A percentile compares a stretch with the other conserved stretches of the same genome.
Evolutionary conservation across 1,140 invertebrate genomes (phyloP).

Genomic region (Probaryconus sp.): DNA sequence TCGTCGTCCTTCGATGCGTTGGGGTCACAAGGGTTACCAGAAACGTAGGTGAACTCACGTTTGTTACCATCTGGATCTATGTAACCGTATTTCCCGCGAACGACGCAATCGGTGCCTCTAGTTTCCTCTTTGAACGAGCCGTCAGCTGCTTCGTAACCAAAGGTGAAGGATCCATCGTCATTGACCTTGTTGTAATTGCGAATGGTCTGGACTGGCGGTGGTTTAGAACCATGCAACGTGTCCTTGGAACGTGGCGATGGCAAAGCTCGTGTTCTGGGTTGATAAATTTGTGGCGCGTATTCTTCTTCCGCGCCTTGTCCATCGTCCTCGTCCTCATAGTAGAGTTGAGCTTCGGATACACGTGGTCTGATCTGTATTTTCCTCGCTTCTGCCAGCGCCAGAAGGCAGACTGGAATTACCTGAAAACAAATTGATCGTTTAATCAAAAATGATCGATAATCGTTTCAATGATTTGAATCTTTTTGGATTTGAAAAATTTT

Average conservation of each 20-base stretch:
- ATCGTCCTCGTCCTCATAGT: conserved; percentile 74
- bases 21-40: conserved; percentile 93
- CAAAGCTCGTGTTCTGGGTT: conserved; percentile 71
- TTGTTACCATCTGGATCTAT: conserved; percentile 93
- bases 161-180: conserved; percentile 91
- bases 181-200: conserved; percentile 90
- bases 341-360: conserved; percentile 69
- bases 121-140: conserved; percentile 95
- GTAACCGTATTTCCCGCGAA: conserved; percentile 92
- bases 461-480: too few species aligned
- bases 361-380: conserved; percentile 71
- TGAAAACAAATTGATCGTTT: too few species aligned
- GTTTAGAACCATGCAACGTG: conserved; percentile 79
- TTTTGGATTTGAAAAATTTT: too few species aligned
- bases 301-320: conserved; percentile 68
- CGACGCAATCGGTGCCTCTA: conserved; percentile 90
- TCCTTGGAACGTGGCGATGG: conserved; percentile 78
- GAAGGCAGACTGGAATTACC: conserved; percentile 72
- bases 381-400: conserved; percentile 67
- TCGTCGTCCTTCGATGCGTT: conserved; percentile 85
- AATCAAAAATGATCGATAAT: too few species aligned
- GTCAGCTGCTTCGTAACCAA: conserved; percentile 91
- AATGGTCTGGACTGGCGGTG: conserved; percentile 87
- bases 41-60: conserved; percentile 91
- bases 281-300: conserved; percentile 69